Percentiles rank a stretch among this genome's conserved stretches.
phyloP scores from a whole-genome alignment of 2,113 vertebrate genomes.

The Pluvianellus socialis region DNA sequence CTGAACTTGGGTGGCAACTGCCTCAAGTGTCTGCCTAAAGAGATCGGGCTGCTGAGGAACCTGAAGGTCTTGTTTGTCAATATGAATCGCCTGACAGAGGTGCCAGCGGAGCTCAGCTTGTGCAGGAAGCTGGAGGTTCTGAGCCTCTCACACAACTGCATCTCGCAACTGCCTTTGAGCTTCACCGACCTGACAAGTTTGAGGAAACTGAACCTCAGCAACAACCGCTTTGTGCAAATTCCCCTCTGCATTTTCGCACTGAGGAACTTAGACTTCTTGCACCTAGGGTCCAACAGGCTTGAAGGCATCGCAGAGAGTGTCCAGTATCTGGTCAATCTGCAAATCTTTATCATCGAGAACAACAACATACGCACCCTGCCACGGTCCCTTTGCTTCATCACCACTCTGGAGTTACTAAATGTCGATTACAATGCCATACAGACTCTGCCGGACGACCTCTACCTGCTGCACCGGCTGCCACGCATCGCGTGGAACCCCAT shows the following conservation, averaged over 20 bases:
- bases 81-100: constrained; percentile 86
- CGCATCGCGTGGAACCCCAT: constrained; percentile 90
- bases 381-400: constrained; percentile 82
- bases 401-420: constrained; percentile 87
- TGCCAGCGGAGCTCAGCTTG: constrained; percentile 86
- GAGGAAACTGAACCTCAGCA: constrained; percentile 91
- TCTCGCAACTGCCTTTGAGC: constrained; percentile 83
- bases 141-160: constrained; percentile 89
- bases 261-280: constrained; percentile 87
- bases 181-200: constrained; percentile 79
- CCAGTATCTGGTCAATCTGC: constrained; percentile 84
- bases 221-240: constrained; percentile 87
- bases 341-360: constrained; percentile 89
- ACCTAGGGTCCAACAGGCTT: constrained; percentile 89
- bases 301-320: constrained; percentile 91
- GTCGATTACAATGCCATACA: constrained; percentile 89
- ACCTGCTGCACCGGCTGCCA: constrained; percentile 78
- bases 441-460: constrained; percentile 85
- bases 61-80: constrained; percentile 89
- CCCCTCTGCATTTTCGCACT: constrained; percentile 88
- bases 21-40: constrained; percentile 84
- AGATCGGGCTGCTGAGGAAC: constrained; percentile 86
- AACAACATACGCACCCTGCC: constrained; percentile 87
- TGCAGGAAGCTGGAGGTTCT: constrained; percentile 88
- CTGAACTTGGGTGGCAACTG: constrained; percentile 89